These are phyloP conservation scores for Tenualosa ilisha DNA, from an alignment of 2,797 vertebrate species.

Conservation along the genomic window DNA sequence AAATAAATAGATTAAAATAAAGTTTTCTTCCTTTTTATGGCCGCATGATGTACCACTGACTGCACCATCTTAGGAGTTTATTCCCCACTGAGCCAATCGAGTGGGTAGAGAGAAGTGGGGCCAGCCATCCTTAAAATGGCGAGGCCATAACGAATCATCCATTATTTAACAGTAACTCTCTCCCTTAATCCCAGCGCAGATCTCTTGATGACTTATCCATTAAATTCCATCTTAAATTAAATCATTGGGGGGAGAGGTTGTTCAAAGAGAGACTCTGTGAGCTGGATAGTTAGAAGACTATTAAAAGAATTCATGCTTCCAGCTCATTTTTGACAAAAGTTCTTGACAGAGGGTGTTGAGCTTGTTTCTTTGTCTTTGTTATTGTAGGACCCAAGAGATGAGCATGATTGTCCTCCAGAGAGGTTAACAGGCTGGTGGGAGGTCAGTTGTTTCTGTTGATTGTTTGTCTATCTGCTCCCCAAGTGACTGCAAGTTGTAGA, in stretches of 20 bases:
- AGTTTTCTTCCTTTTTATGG: slow-evolving; percentile 29
- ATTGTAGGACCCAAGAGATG: not conserved
- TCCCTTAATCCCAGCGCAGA: slow-evolving; percentile 28
- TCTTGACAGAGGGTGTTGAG: not conserved
- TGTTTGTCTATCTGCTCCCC: not conserved
- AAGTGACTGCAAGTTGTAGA: not conserved
- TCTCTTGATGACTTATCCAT: slow-evolving; percentile 23
- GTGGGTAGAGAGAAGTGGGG: slow-evolving; percentile 9
- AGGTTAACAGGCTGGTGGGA: not conserved
- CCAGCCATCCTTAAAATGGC: slow-evolving; percentile 25
- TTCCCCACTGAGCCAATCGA: slow-evolving; percentile 16
- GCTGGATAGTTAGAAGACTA: not conserved
- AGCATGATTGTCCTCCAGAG: not conserved
- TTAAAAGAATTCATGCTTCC: not conserved
- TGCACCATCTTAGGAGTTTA: slow-evolving; percentile 5
- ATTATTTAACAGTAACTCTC: slow-evolving; percentile 36
- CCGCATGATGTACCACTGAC: slow-evolving; percentile 6
- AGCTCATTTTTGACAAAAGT: not conserved
- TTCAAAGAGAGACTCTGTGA: not conserved
- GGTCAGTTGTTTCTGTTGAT: not conserved
- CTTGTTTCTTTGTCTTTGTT: not conserved
- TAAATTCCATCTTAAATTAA: slow-evolving; percentile 25
- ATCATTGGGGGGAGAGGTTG: not conserved
- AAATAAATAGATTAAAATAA: slow-evolving; percentile 31
- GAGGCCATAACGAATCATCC: slow-evolving; percentile 29